Evolutionary conservation across 2,113 vertebrate genomes (phyloP).

Genomic region (Odobenus rosmarus): DNA sequence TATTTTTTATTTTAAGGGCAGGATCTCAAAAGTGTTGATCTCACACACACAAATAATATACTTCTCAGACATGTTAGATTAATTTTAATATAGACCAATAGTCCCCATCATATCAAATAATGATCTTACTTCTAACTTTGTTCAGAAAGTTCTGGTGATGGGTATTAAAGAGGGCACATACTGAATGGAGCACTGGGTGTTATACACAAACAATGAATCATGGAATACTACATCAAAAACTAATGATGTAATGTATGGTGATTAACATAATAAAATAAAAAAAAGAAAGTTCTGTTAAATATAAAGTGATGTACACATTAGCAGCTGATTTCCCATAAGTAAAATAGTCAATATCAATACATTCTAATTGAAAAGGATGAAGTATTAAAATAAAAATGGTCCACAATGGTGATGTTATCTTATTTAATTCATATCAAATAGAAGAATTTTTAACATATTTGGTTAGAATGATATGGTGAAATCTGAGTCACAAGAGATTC

Average conservation of each 20-base stretch:
- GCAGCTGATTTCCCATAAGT: background rate
- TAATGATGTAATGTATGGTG: too few relatives aligned
- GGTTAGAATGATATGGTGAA: constrained; percentile 26
- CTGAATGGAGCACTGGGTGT: too few relatives aligned
- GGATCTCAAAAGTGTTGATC: background rate
- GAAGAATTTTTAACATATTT: background rate
- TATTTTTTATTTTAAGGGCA: constrained; percentile 42
- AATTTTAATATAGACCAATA: constrained; percentile 6
- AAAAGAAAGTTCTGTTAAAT: constrained; percentile 39
- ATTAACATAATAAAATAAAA: too few relatives aligned
- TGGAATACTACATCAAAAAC: too few relatives aligned
- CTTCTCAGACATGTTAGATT: background rate
- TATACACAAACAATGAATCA: too few relatives aligned
- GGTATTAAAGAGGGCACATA: too few relatives aligned
- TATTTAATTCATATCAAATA: background rate
- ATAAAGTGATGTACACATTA: background rate
- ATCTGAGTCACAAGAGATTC: background rate
- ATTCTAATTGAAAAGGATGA: background rate
- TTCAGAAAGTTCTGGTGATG: constrained; percentile 40
- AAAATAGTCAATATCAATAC: constrained; percentile 10
- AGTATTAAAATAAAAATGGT: background rate
- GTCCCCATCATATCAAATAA: background rate
- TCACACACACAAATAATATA: background rate
- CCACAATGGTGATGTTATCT: background rate
- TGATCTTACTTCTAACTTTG: background rate